Base-by-base conservation (phyloP, 1,140 invertebrate species). In the Probaryconus sp. region DNA sequence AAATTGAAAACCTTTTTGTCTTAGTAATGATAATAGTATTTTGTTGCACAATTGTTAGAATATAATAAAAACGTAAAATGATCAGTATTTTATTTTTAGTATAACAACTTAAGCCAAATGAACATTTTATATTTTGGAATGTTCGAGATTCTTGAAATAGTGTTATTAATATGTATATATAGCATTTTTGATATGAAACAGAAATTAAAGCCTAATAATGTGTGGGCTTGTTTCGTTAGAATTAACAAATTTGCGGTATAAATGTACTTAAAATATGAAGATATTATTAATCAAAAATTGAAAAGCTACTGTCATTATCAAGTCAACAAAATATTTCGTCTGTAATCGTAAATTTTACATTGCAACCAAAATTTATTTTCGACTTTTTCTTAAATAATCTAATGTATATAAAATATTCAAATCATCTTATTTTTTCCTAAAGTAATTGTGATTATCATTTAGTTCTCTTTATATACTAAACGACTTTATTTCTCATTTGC, bases 121-220 rank as follows among this genome's bases (percentile, higher is more conserved):
- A 43, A 37, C 20, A n/a, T n/a, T n/a, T n/a, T n/a, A 24, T 24
- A 30, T 56, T 9, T 21, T 50, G 10, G 2, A 11, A n/a, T 2
- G 3, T 45, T 67, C 53, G 47, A 76, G 58, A 79, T 72, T 69
- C 67, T 68, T 53, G 50, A 50, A 17, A 33, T 6, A 10, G 45
- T 68, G 42, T 76, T 76, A 70, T 77, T 56, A 43, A 64, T 67
- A 76, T 81, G 77, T 85, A 82, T 85, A 85, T 35, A 85, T 85
- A 85, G 61, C 60, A 76, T 73, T 84, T 84, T 85, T 85, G 83
- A 84, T 84, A 85, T 81, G 78, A 69, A 75, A 58, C 80, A 30
- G 50, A 18, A 76, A 77, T 64, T 40, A 65, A 76, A 77, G 74
- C 70, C 47, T 68, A 77, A 79, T n/a, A 70, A 56, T 77, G 75